Conservation (phyloP, 2,113 vertebrate species). For the Proteles cristata region DNA sequence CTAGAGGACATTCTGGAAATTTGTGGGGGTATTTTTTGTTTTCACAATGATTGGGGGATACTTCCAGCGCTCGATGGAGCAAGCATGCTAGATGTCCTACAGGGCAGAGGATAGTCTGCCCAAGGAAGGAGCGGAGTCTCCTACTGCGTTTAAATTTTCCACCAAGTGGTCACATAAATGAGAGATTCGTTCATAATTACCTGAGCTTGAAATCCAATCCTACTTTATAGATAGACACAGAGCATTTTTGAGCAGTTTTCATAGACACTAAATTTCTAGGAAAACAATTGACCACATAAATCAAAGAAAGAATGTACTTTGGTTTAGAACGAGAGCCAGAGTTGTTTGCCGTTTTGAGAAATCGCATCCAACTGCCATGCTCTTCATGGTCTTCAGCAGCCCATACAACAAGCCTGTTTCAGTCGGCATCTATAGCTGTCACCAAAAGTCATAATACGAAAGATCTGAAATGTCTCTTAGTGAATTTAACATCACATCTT, state of each 20-base stretch:
- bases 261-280: background rate
- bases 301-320: background rate
- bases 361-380: background rate
- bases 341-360: background rate
- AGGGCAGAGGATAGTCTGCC: background rate
- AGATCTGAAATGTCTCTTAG: background rate
- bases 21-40: background rate
- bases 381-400: background rate
- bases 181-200: background rate
- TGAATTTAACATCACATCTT: background rate
- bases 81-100: background rate
- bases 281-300: background rate
- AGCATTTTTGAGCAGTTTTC: background rate
- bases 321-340: background rate
- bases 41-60: background rate
- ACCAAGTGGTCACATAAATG: background rate
- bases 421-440: background rate
- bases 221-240: background rate
- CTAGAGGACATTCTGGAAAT: slow-evolving; percentile 57
- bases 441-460: background rate
- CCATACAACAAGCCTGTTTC: background rate
- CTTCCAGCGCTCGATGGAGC: background rate
- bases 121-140: background rate
- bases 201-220: background rate
- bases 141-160: background rate